phyloP scores from a whole-genome alignment of 2,888 invertebrate species.

The Leptopilina drosophilae region DNA sequence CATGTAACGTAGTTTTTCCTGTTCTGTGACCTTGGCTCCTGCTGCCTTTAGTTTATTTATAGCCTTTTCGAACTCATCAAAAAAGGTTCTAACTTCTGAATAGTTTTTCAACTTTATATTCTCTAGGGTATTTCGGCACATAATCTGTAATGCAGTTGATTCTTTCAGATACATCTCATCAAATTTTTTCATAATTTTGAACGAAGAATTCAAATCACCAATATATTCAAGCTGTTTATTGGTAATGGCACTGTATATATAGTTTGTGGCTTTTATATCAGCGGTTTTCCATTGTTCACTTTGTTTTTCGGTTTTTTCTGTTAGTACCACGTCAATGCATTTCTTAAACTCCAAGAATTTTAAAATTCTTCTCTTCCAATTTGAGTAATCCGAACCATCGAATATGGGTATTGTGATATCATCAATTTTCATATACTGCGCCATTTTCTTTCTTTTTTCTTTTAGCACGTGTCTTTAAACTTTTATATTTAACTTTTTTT shows the following conservation, averaged over 20 bases:
- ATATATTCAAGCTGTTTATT: conserved; percentile 53
- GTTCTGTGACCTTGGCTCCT: conserved; percentile 54
- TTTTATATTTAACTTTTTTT: not conserved
- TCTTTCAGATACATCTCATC: conserved; percentile 53
- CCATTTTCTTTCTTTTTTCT: not conserved
- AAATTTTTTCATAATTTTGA: conserved; percentile 53
- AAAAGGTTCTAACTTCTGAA: conserved; percentile 51
- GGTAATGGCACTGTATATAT: conserved; percentile 33
- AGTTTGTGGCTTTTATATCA: conserved; percentile 35
- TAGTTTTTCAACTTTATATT: conserved; percentile 53
- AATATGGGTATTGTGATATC: conserved; percentile 52
- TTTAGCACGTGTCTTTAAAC: not conserved
- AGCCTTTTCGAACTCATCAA: conserved; percentile 57
- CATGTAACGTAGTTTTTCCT: conserved; percentile 62
- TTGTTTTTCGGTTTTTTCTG: conserved; percentile 39
- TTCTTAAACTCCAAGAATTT: conserved; percentile 49
- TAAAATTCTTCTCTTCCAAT: conserved; percentile 52
- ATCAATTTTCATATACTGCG: conserved; percentile 43
- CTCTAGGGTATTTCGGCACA: conserved; percentile 49
- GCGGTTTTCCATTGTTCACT: conserved; percentile 41
- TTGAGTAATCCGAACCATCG: conserved; percentile 51
- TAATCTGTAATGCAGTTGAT: conserved; percentile 55
- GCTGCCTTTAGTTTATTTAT: conserved; percentile 57
- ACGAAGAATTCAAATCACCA: conserved; percentile 36
- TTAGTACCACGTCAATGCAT: conserved; percentile 43